These are phyloP conservation scores for Eupeodes latifasciatus DNA, from an alignment of 2,888 invertebrate species.

Conservation along the genomic window DNA sequence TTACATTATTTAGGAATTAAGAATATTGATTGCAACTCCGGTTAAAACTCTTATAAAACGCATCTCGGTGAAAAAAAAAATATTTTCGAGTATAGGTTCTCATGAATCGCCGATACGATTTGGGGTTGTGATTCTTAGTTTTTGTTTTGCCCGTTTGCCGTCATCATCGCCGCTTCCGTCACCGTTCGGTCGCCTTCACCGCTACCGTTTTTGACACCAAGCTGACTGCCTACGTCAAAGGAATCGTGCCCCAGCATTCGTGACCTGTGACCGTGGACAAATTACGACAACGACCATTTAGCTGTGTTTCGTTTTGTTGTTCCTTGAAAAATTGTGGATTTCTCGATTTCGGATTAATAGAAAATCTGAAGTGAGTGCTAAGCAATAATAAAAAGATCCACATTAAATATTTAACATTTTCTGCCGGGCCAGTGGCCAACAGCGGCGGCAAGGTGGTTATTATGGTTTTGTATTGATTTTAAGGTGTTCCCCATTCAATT, in stretches of 20 bases:
- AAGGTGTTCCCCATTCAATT: constrained; percentile 31
- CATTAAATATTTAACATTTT: background rate
- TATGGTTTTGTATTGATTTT: constrained; percentile 63
- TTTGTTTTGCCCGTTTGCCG: background rate
- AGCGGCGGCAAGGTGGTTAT: constrained; percentile 3
- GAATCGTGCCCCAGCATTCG: constrained; percentile 55
- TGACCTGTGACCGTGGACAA: constrained; percentile 78
- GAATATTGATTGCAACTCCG: constrained; percentile 17
- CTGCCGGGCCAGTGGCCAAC: background rate
- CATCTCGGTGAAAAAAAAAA: background rate
- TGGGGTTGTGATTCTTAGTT: background rate
- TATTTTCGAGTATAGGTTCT: too few relatives aligned
- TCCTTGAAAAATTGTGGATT: constrained; percentile 81
- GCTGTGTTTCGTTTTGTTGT: constrained; percentile 81
- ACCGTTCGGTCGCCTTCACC: background rate
- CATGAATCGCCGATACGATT: too few relatives aligned
- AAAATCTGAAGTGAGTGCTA: constrained; percentile 82
- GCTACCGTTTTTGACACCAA: constrained; percentile 9
- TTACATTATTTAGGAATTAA: background rate
- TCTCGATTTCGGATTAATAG: constrained; percentile 81
- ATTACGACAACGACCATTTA: constrained; percentile 80
- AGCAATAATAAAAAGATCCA: constrained; percentile 14
- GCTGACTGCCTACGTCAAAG: constrained; percentile 25
- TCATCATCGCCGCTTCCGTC: background rate
- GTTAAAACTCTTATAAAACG: background rate